phyloP scores from a whole-genome alignment of 2,113 vertebrate species.

The Oryzias woworae region DNA sequence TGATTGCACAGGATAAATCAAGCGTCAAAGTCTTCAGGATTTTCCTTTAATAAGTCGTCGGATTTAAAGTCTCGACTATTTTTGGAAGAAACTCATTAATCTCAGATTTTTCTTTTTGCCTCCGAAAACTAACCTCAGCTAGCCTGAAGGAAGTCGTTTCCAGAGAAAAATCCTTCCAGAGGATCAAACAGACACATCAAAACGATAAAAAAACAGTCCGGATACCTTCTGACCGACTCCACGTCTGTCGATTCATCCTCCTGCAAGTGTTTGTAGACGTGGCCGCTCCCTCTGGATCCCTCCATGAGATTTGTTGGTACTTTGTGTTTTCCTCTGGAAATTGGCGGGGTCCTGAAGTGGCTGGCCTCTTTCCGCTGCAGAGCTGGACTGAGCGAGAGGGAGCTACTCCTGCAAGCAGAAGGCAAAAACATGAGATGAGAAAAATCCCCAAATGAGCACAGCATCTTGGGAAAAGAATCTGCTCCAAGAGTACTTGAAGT shows the following conservation, averaged over 20 bases:
- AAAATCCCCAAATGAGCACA: constrained; percentile 9
- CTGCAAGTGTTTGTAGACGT: constrained; percentile 89
- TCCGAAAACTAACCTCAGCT: constrained; percentile 51
- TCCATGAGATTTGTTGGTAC: constrained; percentile 72
- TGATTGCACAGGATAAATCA: too few species aligned
- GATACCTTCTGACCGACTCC: constrained; percentile 85
- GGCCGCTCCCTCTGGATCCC: constrained; percentile 72
- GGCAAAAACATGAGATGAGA: background rate
- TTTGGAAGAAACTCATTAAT: constrained; percentile 48
- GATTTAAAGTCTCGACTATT: constrained; percentile 36
- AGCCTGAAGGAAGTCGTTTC: background rate
- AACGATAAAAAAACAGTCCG: constrained; percentile 10
- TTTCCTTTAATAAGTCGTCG: too few species aligned
- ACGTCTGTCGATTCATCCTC: constrained; percentile 86
- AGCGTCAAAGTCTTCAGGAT: too few species aligned
- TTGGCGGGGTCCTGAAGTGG: constrained; percentile 86
- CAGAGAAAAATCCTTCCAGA: constrained; percentile 10
- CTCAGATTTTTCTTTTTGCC: constrained; percentile 44
- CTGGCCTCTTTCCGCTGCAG: constrained; percentile 81
- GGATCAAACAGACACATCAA: constrained; percentile 17
- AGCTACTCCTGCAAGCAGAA: constrained; percentile 80
- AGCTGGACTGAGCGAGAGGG: constrained; percentile 87
- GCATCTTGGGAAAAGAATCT: background rate
- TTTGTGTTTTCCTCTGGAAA: constrained; percentile 83
- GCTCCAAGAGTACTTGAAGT: too few species aligned